A percentile compares a stretch with the other conserved stretches of the same genome.
These are phyloP conservation scores for Spongia lamella DNA, from an alignment of 37 sponge, comb jelly and placozoan genomes.

Conservation along the genomic window DNA sequence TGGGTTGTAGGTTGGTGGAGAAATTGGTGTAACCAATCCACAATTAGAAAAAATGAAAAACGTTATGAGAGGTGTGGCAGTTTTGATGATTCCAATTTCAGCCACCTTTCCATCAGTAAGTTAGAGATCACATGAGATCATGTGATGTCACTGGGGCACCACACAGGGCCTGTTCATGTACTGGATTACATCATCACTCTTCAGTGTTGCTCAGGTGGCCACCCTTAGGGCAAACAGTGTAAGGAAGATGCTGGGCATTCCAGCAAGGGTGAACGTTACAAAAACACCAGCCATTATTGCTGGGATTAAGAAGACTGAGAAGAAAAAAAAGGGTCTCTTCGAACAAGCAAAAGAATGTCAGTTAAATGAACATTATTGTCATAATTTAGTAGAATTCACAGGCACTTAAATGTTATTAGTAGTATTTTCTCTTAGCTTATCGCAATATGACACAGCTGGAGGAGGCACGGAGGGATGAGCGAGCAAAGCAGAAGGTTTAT, in stretches of 20 bases:
- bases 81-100: conserved; percentile 63
- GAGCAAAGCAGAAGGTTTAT: no score
- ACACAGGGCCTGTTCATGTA: conserved; percentile 73
- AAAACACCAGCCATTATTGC: neutral
- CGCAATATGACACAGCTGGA: no score
- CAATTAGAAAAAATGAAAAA: conserved; percentile 48
- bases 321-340: no score
- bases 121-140: neutral
- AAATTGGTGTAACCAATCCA: conserved; percentile 65
- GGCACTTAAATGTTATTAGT: no score
- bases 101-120: conserved; percentile 72
- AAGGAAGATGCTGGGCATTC: conserved; percentile 62
- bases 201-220: conserved; percentile 52
- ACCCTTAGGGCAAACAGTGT: conserved; percentile 42
- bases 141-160: neutral
- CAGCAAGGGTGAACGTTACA: conserved; percentile 20
- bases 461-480: no score
- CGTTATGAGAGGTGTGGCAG: conserved; percentile 42
- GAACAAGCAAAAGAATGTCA: no score
- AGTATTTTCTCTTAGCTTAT: no score
- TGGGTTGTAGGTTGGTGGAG: conserved; percentile 63
- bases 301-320: neutral
- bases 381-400: no score
- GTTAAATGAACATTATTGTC: no score
- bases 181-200: conserved; percentile 57